These are phyloP conservation scores for Rhinogobius similis DNA, from an alignment of 2,113 vertebrate species.

Conservation along the genomic window DNA sequence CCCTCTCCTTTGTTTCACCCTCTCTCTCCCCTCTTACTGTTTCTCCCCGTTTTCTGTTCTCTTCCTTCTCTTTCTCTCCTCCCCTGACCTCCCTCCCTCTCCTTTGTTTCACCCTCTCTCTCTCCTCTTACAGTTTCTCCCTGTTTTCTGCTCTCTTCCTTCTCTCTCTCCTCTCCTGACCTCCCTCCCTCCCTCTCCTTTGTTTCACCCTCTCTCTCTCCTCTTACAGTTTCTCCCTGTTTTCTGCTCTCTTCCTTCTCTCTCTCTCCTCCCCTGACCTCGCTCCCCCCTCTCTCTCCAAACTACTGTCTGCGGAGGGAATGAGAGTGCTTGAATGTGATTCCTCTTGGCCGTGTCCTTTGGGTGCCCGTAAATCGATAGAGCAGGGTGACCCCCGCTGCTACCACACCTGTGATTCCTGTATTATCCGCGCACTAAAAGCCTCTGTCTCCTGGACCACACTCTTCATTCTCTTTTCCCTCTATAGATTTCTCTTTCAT, in stretches of 20 bases:
- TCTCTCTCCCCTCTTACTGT: not conserved
- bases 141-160: not conserved
- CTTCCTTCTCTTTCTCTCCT: not conserved
- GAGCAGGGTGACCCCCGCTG: conserved; percentile 31
- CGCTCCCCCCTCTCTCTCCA: not conserved
- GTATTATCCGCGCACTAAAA: conserved; percentile 31
- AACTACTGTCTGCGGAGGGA: not conserved
- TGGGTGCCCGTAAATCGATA: conserved; percentile 28
- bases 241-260: not conserved
- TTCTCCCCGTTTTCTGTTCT: not conserved
- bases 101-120: not conserved
- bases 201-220: no score
- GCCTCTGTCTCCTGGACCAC: conserved; percentile 8
- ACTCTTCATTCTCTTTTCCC: conserved; percentile 5
- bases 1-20: not conserved
- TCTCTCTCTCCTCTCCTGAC: not conserved
- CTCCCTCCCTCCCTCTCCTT: no score
- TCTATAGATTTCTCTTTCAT: conserved; percentile 13
- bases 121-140: not conserved
- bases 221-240: not conserved
- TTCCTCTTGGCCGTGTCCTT: conserved; percentile 25
- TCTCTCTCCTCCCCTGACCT: not conserved
- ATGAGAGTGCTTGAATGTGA: conserved; percentile 3
- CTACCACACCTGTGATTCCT: conserved; percentile 44
- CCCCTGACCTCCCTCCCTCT: not conserved